Percentiles rank a stretch among this genome's conserved stretches.
These are phyloP conservation scores for Capitulum mitella DNA, from an alignment of 2,888 invertebrate species.

Conservation along the genomic window DNA sequence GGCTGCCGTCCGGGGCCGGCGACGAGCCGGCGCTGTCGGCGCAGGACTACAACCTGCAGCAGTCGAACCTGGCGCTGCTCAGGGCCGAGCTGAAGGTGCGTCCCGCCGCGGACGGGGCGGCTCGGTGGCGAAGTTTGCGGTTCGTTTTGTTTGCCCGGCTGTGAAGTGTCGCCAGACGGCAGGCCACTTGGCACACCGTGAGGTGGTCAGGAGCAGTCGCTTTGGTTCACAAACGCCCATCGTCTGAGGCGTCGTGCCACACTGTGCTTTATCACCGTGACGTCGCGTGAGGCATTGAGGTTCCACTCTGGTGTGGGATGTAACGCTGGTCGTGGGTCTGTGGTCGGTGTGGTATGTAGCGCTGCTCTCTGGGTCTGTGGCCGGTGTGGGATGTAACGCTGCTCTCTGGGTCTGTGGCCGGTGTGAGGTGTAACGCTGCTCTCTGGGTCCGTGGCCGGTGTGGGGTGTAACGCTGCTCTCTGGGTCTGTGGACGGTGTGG, in stretches of 20 bases:
- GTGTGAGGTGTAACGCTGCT: no score
- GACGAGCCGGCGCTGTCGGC: constrained; percentile 29
- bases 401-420: no score
- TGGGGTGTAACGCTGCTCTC: neutral
- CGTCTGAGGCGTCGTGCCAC: no score
- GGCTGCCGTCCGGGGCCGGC: neutral
- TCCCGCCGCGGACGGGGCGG: no score
- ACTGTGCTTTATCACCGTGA: no score
- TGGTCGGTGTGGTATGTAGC: no score
- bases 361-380: no score
- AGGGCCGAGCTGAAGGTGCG: constrained; percentile 39
- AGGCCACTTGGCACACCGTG: neutral
- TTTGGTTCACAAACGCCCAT: neutral
- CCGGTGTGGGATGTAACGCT: no score
- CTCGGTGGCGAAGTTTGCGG: neutral
- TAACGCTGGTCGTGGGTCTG: no score
- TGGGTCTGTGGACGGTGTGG: neutral
- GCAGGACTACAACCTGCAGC: constrained; percentile 39
- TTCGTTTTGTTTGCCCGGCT: neutral
- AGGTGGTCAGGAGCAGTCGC: neutral
- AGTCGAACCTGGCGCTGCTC: constrained; percentile 39
- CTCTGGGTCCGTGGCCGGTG: neutral
- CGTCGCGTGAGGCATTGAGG: no score
- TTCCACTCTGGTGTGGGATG: no score
- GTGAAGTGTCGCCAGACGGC: neutral